Percentiles rank a stretch among this genome's conserved stretches.
These are phyloP conservation scores for Chaetophractus vellerosus DNA, from an alignment of 2,797 vertebrate species.

Conservation along the genomic window DNA sequence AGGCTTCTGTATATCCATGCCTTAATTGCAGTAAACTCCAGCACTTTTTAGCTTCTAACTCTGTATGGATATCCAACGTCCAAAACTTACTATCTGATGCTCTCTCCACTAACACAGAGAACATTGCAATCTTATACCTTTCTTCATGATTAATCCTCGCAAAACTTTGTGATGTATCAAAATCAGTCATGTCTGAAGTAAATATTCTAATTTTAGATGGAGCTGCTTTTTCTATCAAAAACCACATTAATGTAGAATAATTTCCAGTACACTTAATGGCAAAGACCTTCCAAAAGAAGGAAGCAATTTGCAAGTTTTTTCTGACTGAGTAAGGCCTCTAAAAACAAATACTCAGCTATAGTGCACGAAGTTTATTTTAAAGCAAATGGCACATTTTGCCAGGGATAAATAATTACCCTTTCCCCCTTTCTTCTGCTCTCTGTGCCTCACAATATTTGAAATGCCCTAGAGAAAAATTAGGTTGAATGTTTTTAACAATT, in stretches of 20 bases:
- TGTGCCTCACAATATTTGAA: constrained; percentile 33
- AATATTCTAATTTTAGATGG: constrained; percentile 79
- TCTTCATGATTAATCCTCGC: constrained; percentile 50
- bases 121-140: constrained; percentile 41
- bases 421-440: background rate
- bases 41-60: constrained; percentile 38
- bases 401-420: constrained; percentile 70
- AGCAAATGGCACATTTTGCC: constrained; percentile 67
- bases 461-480: constrained; percentile 50
- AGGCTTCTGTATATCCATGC: background rate
- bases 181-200: constrained; percentile 72
- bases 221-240: constrained; percentile 46
- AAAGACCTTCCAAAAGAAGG: constrained; percentile 68
- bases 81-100: constrained; percentile 49
- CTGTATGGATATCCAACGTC: constrained; percentile 63
- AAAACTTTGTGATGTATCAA: constrained; percentile 66
- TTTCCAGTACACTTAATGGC: constrained; percentile 66
- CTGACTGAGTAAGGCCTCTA: constrained; percentile 35
- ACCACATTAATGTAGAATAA: constrained; percentile 60
- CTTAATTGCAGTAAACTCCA: constrained; percentile 42
- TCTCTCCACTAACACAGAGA: constrained; percentile 64
- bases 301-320: constrained; percentile 65
- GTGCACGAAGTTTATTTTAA: constrained; percentile 76
- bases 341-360: constrained; percentile 80
- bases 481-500: constrained; percentile 45